These are phyloP conservation scores for Tetragonisca angustula DNA, from an alignment of 2,888 invertebrate species.

Conservation along the genomic window DNA sequence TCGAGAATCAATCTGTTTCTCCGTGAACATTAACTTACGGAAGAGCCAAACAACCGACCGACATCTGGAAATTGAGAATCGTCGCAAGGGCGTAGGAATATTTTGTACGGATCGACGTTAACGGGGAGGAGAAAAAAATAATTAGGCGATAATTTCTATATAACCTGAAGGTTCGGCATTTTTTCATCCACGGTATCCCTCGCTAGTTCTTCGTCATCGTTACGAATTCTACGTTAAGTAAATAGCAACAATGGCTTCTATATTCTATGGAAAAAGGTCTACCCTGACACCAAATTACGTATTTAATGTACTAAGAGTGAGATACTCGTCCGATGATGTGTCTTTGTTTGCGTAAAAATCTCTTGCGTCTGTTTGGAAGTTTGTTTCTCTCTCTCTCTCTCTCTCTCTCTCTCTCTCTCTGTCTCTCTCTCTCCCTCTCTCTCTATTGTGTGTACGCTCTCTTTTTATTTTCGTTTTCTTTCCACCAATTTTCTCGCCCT, in stretches of 20 bases:
- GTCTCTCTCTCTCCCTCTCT: background rate
- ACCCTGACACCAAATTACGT: slow-evolving; percentile 96
- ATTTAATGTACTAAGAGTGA: slow-evolving; percentile 90
- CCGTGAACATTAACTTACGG: slow-evolving; percentile 12
- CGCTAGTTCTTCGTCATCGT: slow-evolving; percentile 35
- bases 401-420: background rate
- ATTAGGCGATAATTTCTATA: slow-evolving; percentile 67
- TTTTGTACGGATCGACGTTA: slow-evolving; percentile 60
- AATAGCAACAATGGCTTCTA: slow-evolving; percentile 82
- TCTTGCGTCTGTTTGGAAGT: slow-evolving; percentile 8
- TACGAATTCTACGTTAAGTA: slow-evolving; percentile 73
- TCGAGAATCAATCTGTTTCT: slow-evolving; percentile 2
- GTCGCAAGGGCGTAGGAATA: slow-evolving; percentile 23
- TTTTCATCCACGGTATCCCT: slow-evolving; percentile 31
- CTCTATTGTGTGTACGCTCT: background rate
- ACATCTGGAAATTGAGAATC: background rate
- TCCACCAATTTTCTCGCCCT: background rate
- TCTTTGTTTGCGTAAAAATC: slow-evolving; percentile 41
- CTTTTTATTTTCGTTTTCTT: background rate
- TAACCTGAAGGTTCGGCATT: slow-evolving; percentile 57
- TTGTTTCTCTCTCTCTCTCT: background rate
- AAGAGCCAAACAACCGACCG: background rate
- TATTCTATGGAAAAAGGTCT: slow-evolving; percentile 85
- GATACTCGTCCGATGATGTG: slow-evolving; percentile 85
- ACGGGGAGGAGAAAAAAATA: slow-evolving; percentile 64